Conservation (phyloP, 2,888 invertebrate genomes). For the Trisateles emortualis region DNA sequence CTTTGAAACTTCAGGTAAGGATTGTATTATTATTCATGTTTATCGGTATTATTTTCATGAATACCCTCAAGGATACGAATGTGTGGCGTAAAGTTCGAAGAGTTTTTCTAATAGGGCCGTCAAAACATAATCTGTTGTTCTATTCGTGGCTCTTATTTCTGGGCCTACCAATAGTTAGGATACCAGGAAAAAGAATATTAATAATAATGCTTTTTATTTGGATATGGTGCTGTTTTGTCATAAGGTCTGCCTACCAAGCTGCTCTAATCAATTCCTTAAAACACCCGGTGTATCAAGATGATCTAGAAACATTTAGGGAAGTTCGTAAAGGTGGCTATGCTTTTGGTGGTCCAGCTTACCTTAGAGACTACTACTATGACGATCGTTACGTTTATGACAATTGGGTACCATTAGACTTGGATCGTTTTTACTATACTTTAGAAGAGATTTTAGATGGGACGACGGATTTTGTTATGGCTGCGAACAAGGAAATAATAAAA, state of each 20-base stretch:
- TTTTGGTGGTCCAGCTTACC: slow-evolving; percentile 58
- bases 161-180: slow-evolving; percentile 57
- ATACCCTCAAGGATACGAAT: slow-evolving; percentile 50
- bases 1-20: slow-evolving; percentile 55
- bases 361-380: slow-evolving; percentile 61
- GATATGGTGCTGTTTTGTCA: slow-evolving; percentile 66
- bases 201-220: slow-evolving; percentile 56
- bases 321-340: slow-evolving; percentile 44
- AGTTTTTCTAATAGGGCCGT: slow-evolving; percentile 47
- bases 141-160: slow-evolving; percentile 66
- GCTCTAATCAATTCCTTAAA: slow-evolving; percentile 63
- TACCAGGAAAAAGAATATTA: slow-evolving; percentile 54
- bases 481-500: slow-evolving; percentile 57
- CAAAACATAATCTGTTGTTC: slow-evolving; percentile 61
- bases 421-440: slow-evolving; percentile 40
- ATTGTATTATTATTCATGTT: slow-evolving; percentile 56
- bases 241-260: slow-evolving; percentile 68
- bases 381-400: slow-evolving; percentile 56
- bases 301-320: slow-evolving; percentile 51
- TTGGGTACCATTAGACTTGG: slow-evolving; percentile 52
- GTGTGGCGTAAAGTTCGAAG: slow-evolving; percentile 48
- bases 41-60: slow-evolving; percentile 54
- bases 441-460: slow-evolving; percentile 55
- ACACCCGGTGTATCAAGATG: slow-evolving; percentile 48
- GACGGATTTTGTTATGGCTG: slow-evolving; percentile 62